Base-by-base conservation (phyloP, 1,140 invertebrate genomes). In the Caligus rogercresseyi region DNA sequence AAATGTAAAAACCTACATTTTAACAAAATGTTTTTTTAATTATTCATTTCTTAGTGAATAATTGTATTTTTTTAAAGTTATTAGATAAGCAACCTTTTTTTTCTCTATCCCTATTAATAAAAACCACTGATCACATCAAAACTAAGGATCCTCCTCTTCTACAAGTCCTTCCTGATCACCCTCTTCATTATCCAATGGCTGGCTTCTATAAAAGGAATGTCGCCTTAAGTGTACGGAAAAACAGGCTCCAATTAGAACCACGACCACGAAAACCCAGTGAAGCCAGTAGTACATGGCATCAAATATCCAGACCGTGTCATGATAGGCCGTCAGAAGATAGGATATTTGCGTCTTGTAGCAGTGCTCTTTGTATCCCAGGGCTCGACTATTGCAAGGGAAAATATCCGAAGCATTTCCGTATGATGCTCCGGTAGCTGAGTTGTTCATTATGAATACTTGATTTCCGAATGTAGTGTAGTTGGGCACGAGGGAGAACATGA, bases 291-390 rank as follows among this genome's bases (percentile, higher is more conserved):
- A 77, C 15, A 70, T 68, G 13, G 73, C 74, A 53, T 74, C 73
- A 70, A 77, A 77, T 66, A 76, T 70, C 74, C 74, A 76, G 66
- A 72, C 72, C 63, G 74, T 75, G 66, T 73, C 76, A 68, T 74
- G 74, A 65, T 74, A 76, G 15, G 71, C 64, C 1, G 71, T 68
- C 19, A 77, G 61, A 18, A 77, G 64, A n/a, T 71, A 65, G 4
- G 69, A 67, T 66, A 71, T 72, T 31, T 72, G 65, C 2, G 73
- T 74, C 61, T 75, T 71, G 2, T 70, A 65, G 65, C 75, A 77
- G 31, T 43, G 31, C n/a, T 43, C 31, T n/a, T 43, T 43, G n/a
- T 43, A 43, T 13, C 71, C 66, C 61, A 70, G 72, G 73, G 52
- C 24, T 2, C 20, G 57, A 31, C 26, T 19, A 68, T 53, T 25